Evolutionary conservation across 2,888 invertebrate genomes (phyloP), one percentile per base, ranked within the genome.

Genomic region (Chrysodeixis includens): DNA sequence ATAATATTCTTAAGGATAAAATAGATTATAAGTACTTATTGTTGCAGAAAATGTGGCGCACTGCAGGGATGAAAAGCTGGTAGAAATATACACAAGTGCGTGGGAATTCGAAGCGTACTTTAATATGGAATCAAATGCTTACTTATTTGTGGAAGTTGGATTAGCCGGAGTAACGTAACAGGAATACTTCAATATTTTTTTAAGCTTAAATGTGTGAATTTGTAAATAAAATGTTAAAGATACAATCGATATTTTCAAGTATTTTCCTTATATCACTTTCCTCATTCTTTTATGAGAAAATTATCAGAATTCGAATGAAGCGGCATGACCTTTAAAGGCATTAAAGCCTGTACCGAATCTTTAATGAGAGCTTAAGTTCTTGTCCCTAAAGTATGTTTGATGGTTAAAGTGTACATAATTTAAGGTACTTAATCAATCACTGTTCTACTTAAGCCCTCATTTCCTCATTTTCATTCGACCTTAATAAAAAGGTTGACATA

Each of bases 11-110:
- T n/a, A n/a, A n/a, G n/a, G n/a, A n/a, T n/a, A n/a, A n/a, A n/a
- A n/a, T n/a, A n/a, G n/a, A n/a, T n/a, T n/a, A n/a, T 46, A 26
- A 12, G 20, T 26, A 8, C 57, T 49, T 71, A 69, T 82, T 78
- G 58, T 94, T 94, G 73, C 89, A 95, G 95, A 95, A 85, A 94
- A 94, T 63, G 86, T 95, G 46, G 95, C 93, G 5, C 95, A 95
- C 69, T 92, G 94, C 74, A 81, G 93, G 78, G 90, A 94, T 76
- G 93, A 93, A 71, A 84, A 86, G 44, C 72, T 92, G 5, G 88
- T 93, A 54, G 93, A 93, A 74, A 86, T 93, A 0, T 95, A 94
- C 76, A 82, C 87, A 0, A 90, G 89, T 62, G 87, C 93, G 0
- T 95, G 95, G 94, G 93, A 94, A 73, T 81, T 91, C 30, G 91